Percentiles rank a stretch among this genome's conserved stretches.
Evolutionary conservation across 2,888 invertebrate genomes (phyloP).

Genomic region (Microctonus brassicae): DNA sequence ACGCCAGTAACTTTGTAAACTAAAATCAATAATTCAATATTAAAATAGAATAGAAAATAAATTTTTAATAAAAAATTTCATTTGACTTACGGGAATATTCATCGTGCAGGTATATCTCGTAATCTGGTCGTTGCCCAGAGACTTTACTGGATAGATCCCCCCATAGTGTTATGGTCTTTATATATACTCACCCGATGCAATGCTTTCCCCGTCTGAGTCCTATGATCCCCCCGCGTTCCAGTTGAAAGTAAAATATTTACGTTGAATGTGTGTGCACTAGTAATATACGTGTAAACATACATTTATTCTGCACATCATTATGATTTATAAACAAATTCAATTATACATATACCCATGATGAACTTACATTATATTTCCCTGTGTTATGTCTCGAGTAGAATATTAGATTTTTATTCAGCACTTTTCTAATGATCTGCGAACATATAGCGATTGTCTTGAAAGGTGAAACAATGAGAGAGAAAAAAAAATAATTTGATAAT

Average conservation of each 20-base stretch:
- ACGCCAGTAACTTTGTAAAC: conserved; percentile 50
- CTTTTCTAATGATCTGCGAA: neutral
- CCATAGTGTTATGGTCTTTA: conserved; percentile 62
- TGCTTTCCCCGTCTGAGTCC: conserved; percentile 63
- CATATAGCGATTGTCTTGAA: neutral
- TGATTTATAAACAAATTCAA: conserved; percentile 18
- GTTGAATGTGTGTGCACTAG: conserved; percentile 21
- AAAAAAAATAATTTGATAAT: neutral
- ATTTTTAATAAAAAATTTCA: too few species aligned
- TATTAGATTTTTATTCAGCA: neutral
- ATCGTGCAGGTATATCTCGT: conserved; percentile 56
- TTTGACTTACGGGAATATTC: conserved; percentile 66
- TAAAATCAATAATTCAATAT: conserved; percentile 40
- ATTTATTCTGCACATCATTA: conserved; percentile 30
- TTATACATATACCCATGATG: conserved; percentile 20
- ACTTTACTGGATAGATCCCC: conserved; percentile 67
- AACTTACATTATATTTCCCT: conserved; percentile 23
- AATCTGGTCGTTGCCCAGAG: conserved; percentile 61
- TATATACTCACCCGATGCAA: conserved; percentile 56
- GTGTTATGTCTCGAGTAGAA: conserved; percentile 3
- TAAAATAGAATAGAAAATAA: too few species aligned
- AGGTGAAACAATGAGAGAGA: neutral
- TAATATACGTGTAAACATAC: neutral
- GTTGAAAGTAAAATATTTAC: conserved; percentile 67
- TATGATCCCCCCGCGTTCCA: conserved; percentile 48